phyloP scores from a whole-genome alignment of 2,113 vertebrate genomes.

The Corythoichthys intestinalis region DNA sequence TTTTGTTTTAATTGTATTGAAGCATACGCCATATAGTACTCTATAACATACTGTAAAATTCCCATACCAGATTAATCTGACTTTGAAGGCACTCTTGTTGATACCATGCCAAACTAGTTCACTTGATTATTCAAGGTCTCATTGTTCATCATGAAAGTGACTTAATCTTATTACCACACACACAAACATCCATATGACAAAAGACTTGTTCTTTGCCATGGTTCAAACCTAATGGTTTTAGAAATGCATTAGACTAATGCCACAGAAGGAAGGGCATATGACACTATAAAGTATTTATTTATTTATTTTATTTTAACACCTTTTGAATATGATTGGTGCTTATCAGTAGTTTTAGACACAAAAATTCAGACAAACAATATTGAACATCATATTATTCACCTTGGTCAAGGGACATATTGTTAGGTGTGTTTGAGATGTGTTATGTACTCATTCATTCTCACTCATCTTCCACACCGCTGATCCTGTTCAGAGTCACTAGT shows the following conservation, averaged over 20 bases:
- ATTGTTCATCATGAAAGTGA: slow-evolving; percentile 57
- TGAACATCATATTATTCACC: not conserved
- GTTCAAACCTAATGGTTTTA: slow-evolving; percentile 66
- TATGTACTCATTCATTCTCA: not conserved
- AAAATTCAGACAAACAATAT: not conserved
- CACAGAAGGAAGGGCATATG: slow-evolving; percentile 49
- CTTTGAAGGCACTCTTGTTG: slow-evolving; percentile 17
- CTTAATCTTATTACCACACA: slow-evolving; percentile 63
- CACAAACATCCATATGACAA: slow-evolving; percentile 60
- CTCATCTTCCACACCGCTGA: too few species aligned
- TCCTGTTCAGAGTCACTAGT: too few species aligned
- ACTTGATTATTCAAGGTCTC: slow-evolving; percentile 60
- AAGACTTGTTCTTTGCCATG: slow-evolving; percentile 58
- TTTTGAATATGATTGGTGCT: not conserved
- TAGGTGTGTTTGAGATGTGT: not conserved
- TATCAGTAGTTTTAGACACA: not conserved
- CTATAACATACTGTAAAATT: slow-evolving; percentile 5
- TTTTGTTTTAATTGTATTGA: not conserved
- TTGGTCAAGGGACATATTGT: not conserved
- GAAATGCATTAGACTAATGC: slow-evolving; percentile 52
- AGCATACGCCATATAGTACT: not conserved
- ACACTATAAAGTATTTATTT: too few species aligned
- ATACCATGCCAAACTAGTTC: slow-evolving; percentile 23
- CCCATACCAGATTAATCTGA: slow-evolving; percentile 17
- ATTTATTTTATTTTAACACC: too few species aligned